These are phyloP conservation scores for Cavia aperea DNA, from an alignment of 2,113 vertebrate species.

Conservation along the genomic window DNA sequence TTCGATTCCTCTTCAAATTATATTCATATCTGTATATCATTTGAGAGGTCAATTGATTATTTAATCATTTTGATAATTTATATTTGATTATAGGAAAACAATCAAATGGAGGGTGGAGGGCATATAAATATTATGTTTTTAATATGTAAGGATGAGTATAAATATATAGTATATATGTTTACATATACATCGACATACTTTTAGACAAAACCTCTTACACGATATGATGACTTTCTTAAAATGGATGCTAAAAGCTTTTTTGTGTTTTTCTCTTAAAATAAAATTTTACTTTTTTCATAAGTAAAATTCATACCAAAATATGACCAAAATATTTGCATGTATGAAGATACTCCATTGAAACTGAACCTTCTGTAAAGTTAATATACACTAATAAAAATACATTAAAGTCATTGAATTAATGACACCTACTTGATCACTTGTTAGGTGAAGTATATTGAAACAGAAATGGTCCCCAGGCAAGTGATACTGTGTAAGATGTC, in stretches of 20 bases:
- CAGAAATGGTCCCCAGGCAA: neutral
- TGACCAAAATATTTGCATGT: neutral
- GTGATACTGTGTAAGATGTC: neutral
- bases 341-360: neutral
- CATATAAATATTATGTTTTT: neutral
- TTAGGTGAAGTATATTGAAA: neutral
- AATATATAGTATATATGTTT: neutral
- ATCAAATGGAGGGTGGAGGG: neutral
- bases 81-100: neutral
- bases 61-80: conserved; percentile 15
- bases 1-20: conserved; percentile 33
- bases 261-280: neutral
- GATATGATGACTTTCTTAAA: neutral
- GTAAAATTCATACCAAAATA: neutral
- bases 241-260: neutral
- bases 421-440: neutral
- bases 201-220: neutral
- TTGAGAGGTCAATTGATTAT: neutral
- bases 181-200: neutral
- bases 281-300: neutral
- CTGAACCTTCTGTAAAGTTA: neutral
- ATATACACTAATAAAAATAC: neutral
- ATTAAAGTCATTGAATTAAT: neutral
- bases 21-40: neutral
- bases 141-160: neutral